phyloP scores from a whole-genome alignment of 2,888 invertebrate genomes.

The Ametastegia equiseti region DNA sequence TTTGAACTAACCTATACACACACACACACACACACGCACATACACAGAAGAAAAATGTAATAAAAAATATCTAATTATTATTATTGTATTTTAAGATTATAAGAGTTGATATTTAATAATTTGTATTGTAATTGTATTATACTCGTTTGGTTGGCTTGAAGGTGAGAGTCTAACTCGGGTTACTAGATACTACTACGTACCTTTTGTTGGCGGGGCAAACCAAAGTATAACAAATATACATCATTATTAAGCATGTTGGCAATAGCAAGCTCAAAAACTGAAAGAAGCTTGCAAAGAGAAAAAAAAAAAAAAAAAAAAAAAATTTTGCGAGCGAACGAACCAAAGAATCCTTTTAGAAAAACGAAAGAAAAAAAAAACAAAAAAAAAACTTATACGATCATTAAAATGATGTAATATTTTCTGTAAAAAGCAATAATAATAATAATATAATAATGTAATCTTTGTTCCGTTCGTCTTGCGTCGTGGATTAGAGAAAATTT shows the following conservation, averaged over 20 bases:
- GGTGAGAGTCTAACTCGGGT: slow-evolving; percentile 76
- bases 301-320: not conserved
- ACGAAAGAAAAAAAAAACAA: not conserved
- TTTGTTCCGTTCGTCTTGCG: slow-evolving; percentile 16
- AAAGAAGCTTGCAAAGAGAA: not conserved
- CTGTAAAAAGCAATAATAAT: too few species aligned
- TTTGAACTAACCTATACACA: too few species aligned
- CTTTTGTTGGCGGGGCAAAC: slow-evolving; percentile 71
- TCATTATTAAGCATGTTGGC: not conserved
- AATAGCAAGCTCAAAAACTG: not conserved
- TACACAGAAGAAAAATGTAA: not conserved
- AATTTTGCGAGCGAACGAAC: slow-evolving; percentile 6
- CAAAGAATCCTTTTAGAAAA: not conserved
- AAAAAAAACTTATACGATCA: not conserved
- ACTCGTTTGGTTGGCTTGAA: slow-evolving; percentile 76
- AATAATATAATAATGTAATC: too few species aligned
- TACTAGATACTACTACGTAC: slow-evolving; percentile 76
- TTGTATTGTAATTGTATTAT: slow-evolving; percentile 75
- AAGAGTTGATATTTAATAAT: slow-evolving; percentile 76
- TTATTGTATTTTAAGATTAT: slow-evolving; percentile 71
- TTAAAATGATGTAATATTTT: too few species aligned
- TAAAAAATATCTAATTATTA: slow-evolving; percentile 47
- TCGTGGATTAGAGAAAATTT: not conserved
- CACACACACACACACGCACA: too few species aligned
- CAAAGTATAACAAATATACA: slow-evolving; percentile 28